These are phyloP conservation scores for Cryptophagus acutangulus DNA, from an alignment of 2,888 invertebrate genomes.

Conservation along the genomic window DNA sequence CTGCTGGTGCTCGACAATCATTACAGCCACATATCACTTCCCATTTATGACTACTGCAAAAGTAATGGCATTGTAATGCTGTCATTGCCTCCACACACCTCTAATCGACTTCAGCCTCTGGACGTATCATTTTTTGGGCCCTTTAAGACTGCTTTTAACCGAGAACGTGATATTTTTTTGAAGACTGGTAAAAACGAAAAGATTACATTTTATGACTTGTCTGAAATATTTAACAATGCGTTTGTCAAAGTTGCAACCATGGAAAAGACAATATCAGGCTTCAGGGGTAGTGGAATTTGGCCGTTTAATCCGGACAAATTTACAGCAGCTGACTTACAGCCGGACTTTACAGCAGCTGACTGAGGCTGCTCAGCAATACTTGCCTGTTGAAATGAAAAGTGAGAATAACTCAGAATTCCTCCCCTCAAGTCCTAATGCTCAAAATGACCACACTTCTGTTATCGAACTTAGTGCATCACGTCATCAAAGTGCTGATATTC, in stretches of 20 bases:
- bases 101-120: constrained; percentile 21
- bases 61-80: constrained; percentile 18
- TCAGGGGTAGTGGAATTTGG: constrained; percentile 13
- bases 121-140: constrained; percentile 21
- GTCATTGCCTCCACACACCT: constrained; percentile 21
- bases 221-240: constrained; percentile 14
- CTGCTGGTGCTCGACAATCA: constrained; percentile 16
- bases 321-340: no score
- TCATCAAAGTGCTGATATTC: no score
- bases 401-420: no score
- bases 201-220: constrained; percentile 12
- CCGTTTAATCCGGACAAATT: constrained; percentile 12
- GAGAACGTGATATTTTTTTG: constrained; percentile 13
- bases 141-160: constrained; percentile 18
- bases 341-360: no score
- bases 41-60: constrained; percentile 17
- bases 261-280: constrained; percentile 15
- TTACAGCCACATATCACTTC: neutral
- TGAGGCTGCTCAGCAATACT: no score
- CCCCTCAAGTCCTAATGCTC: no score
- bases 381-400: no score
- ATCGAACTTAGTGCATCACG: no score
- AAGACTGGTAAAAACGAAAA: constrained; percentile 11
- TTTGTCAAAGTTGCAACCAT: constrained; percentile 11
- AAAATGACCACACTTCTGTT: no score